These are phyloP conservation scores for Naso thynnoides DNA, from an alignment of 2,797 vertebrate species.

Conservation along the genomic window DNA sequence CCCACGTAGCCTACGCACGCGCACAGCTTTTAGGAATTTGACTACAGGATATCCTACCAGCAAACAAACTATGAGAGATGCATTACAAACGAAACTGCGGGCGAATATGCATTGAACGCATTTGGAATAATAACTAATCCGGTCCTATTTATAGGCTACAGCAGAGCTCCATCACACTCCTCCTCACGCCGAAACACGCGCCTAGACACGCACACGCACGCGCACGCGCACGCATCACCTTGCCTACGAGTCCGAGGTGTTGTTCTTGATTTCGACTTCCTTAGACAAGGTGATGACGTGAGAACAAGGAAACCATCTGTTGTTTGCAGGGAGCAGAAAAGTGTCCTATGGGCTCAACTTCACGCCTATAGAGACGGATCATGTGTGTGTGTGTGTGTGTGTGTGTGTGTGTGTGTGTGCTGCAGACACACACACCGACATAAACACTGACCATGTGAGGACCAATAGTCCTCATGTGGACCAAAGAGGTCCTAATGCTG, in stretches of 20 bases:
- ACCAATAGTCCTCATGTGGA: too few species aligned
- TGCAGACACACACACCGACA: too few species aligned
- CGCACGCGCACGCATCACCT: neutral
- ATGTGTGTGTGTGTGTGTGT: slow-evolving; percentile 10
- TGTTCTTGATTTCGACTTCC: slow-evolving; percentile 65
- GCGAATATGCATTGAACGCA: slow-evolving; percentile 26
- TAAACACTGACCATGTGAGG: too few species aligned
- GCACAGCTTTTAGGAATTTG: slow-evolving; percentile 63
- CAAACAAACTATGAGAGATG: slow-evolving; percentile 50
- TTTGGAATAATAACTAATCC: slow-evolving; percentile 29
- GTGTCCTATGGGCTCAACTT: slow-evolving; percentile 72
- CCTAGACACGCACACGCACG: neutral
- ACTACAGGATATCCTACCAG: slow-evolving; percentile 73
- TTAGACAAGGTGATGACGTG: slow-evolving; percentile 66
- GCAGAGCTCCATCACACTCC: neutral
- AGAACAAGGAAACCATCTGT: slow-evolving; percentile 78
- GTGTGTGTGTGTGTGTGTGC: neutral
- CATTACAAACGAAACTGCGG: slow-evolving; percentile 27
- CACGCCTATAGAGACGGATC: slow-evolving; percentile 47
- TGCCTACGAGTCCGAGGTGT: slow-evolving; percentile 44
- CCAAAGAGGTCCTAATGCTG: too few species aligned
- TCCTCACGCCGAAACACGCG: neutral
- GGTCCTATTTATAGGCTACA: neutral
- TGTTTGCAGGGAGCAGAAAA: slow-evolving; percentile 71
- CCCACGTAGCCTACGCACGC: slow-evolving; percentile 35